These are phyloP conservation scores for Caranx ignobilis DNA, from an alignment of 2,113 vertebrate genomes.

Conservation along the genomic window DNA sequence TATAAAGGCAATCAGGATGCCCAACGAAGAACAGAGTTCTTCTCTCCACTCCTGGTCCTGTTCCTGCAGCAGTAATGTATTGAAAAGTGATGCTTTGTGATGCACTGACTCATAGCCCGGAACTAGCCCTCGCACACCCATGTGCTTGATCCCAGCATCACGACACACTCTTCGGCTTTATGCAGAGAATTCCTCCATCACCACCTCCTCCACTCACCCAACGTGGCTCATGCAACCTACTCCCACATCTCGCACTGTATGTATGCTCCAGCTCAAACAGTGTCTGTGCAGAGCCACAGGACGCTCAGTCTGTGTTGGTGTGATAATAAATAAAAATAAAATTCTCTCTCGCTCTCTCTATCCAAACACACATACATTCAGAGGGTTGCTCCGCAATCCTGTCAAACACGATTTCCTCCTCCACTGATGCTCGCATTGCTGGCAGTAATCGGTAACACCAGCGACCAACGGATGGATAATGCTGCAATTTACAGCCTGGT, in stretches of 20 bases:
- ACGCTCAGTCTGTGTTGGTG: neutral
- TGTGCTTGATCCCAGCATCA: constrained; percentile 24
- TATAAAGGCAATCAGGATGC: no score
- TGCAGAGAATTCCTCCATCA: constrained; percentile 6
- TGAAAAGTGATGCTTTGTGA: constrained; percentile 12
- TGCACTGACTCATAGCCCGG: constrained; percentile 47
- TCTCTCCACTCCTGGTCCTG: neutral
- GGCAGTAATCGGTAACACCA: constrained; percentile 1
- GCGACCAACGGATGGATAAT: neutral
- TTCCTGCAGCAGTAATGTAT: neutral
- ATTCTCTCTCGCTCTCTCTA: neutral
- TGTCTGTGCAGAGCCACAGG: constrained; percentile 10
- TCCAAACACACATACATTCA: neutral
- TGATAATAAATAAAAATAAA: constrained; percentile 3
- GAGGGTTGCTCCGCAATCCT: constrained; percentile 35
- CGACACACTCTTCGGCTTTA: constrained; percentile 39
- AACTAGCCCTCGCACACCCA: neutral
- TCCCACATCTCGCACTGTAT: constrained; percentile 38
- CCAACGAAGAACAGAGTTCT: neutral
- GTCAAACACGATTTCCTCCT: constrained; percentile 39
- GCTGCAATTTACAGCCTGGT: neutral
- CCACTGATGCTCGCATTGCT: constrained; percentile 16
- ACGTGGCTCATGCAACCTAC: constrained; percentile 20
- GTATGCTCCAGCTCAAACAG: constrained; percentile 5
- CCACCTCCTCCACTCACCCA: constrained; percentile 20